These are phyloP conservation scores for Drosophila diplacantha DNA, from an alignment of 2,888 invertebrate genomes.

Conservation along the genomic window DNA sequence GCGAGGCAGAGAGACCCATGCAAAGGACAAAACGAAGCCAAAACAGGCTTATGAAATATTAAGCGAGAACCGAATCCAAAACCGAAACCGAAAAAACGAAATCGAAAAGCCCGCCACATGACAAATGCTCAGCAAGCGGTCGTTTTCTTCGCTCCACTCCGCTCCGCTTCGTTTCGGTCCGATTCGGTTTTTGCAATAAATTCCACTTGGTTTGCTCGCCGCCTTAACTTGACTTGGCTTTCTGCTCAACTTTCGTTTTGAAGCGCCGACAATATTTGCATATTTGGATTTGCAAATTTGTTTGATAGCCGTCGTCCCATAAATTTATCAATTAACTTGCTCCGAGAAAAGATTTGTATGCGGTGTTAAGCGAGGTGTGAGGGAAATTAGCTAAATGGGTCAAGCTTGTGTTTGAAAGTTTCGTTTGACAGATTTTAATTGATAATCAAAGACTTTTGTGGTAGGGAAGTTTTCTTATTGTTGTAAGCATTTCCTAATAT, in stretches of 20 bases:
- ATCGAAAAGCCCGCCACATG: slow-evolving; percentile 43
- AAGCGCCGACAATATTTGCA: slow-evolving; percentile 65
- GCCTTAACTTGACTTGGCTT: slow-evolving; percentile 21
- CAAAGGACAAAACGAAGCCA: slow-evolving; percentile 60
- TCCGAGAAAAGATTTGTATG: slow-evolving; percentile 25
- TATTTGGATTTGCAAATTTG: slow-evolving; percentile 64
- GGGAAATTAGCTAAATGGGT: slow-evolving; percentile 52
- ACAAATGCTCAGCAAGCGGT: slow-evolving; percentile 70
- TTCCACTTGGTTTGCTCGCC: slow-evolving; percentile 36
- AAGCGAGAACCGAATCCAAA: slow-evolving; percentile 44
- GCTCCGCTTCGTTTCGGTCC: slow-evolving; percentile 18
- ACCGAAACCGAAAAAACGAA: slow-evolving; percentile 30
- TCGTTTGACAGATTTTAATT: slow-evolving; percentile 16
- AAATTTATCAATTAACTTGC: slow-evolving; percentile 64
- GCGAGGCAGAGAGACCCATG: slow-evolving; percentile 49
- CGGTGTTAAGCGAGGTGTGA: slow-evolving; percentile 45
- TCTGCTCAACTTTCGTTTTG: slow-evolving; percentile 50
- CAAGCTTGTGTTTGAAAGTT: slow-evolving; percentile 36
- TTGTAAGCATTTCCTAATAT: not conserved
- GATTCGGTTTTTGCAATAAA: slow-evolving; percentile 44
- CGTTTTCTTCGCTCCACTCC: slow-evolving; percentile 29
- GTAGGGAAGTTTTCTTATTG: slow-evolving; percentile 10
- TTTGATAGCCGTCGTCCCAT: slow-evolving; percentile 54
- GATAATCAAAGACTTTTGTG: slow-evolving; percentile 7
- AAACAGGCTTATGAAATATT: slow-evolving; percentile 62